Evolutionary conservation across 2,888 invertebrate species (phyloP).

Genomic region (Agelastica alni): DNA sequence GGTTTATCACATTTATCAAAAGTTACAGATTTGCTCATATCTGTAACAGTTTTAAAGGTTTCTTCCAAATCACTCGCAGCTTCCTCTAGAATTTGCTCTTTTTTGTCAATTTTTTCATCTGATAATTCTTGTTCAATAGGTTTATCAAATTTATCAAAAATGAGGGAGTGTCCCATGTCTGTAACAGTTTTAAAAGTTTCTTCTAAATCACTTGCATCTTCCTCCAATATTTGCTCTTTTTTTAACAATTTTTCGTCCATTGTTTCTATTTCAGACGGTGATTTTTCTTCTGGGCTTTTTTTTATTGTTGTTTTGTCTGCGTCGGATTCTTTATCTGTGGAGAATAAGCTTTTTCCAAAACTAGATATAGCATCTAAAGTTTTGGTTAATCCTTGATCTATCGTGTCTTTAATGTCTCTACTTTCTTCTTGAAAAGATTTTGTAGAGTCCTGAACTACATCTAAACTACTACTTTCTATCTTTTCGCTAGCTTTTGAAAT

Average conservation of each 20-base stretch:
- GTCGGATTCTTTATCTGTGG: neutral
- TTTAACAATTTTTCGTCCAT: constrained; percentile 29
- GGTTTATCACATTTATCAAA: constrained; percentile 23
- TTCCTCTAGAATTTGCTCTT: neutral
- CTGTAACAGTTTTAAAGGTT: constrained; percentile 12
- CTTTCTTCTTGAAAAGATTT: neutral
- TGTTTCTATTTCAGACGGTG: constrained; percentile 13
- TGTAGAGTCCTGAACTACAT: constrained; percentile 3
- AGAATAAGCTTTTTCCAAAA: constrained; percentile 8
- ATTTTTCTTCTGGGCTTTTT: constrained; percentile 16
- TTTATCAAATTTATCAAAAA: constrained; percentile 33
- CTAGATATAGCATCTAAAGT: neutral
- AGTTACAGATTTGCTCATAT: constrained; percentile 10
- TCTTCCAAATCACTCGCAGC: constrained; percentile 9
- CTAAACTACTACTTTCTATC: neutral
- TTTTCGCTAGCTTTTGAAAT: neutral
- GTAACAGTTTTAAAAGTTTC: constrained; percentile 22
- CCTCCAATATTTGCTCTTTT: constrained; percentile 36
- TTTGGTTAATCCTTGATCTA: constrained; percentile 4
- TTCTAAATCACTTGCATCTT: constrained; percentile 26
- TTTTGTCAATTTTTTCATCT: constrained; percentile 8
- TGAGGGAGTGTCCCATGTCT: constrained; percentile 29
- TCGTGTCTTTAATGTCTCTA: neutral
- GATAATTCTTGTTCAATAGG: constrained; percentile 3
- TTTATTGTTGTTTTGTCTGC: neutral